Conservation (phyloP, 2,888 invertebrate species). For the Drosophila diplacantha region DNA sequence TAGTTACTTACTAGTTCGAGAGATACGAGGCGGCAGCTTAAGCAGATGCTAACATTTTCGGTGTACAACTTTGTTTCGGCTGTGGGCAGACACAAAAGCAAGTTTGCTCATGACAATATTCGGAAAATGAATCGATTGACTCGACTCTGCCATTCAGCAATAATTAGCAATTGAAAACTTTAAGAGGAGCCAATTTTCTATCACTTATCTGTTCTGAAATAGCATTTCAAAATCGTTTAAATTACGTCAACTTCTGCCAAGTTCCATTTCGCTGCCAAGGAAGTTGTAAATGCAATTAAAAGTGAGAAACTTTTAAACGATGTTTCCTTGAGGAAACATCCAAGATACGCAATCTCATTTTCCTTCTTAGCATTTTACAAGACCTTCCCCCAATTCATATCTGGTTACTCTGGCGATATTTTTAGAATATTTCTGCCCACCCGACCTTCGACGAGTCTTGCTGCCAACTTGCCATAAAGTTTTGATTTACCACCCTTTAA, state of each 20-base stretch:
- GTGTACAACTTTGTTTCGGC: background rate
- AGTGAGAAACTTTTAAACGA: conserved; percentile 10
- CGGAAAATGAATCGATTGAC: background rate
- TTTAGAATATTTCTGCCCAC: conserved; percentile 9
- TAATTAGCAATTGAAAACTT: background rate
- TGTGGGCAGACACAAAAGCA: background rate
- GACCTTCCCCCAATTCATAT: background rate
- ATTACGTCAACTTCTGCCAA: background rate
- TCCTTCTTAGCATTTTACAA: conserved; percentile 1
- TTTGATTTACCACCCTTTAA: conserved; percentile 13
- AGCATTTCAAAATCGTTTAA: conserved; percentile 1
- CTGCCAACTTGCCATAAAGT: conserved; percentile 14
- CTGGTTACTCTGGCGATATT: conserved; percentile 12
- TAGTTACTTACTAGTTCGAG: conserved; percentile 21
- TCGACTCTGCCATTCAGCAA: too few species aligned
- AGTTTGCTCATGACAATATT: background rate
- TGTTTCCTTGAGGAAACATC: conserved; percentile 2
- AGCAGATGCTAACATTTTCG: conserved; percentile 5
- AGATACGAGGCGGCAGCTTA: conserved; percentile 1
- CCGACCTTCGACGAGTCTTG: conserved; percentile 11
- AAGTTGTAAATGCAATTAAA: conserved; percentile 13
- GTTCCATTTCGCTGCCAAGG: conserved; percentile 3
- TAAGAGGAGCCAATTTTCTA: background rate
- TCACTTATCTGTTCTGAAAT: background rate
- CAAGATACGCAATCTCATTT: conserved; percentile 6